Evolutionary conservation across 2,888 invertebrate genomes (phyloP), one percentile per base, ranked within the genome.

Genomic region (Monoplex corrugatus): DNA sequence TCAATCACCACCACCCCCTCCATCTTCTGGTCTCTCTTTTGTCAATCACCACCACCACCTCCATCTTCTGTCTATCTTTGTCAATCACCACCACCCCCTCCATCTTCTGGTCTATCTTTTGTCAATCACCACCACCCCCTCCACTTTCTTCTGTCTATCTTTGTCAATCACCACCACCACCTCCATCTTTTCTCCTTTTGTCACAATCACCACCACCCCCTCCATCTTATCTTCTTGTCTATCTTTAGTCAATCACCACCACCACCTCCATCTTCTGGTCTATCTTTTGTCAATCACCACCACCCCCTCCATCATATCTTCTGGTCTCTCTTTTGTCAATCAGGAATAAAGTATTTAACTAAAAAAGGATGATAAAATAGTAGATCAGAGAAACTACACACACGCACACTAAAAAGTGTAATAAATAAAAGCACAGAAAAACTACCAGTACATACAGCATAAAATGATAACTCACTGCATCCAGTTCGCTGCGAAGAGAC

Each of bases 401-500:
- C 16, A 75, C 35, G 28, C 0, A 35, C 38, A 75, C 16, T 10
- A 40, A 86, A 23, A 35, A 86, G 32, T 32, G 2, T 23, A 86
- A 2, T 63, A 32, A 63, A 19, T 57, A 86, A n/a, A 86, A 10
- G 45, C 45, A 84, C 1, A 3, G 23, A 44, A 10, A 82, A 84
- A 1, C 23, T 32, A 68, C 23, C 28, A 28, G 1, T n/a, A 16
- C 19, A 44, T 2, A 84, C 44, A 43, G 32, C 40, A 63, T 8
- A 3, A 63, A 28, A 50, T 16, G 38, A 50, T 19, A 68, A 90
- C 91, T 91, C 89, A 96, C 96, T 86, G 92, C 89, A 89, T 96
- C 96, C 45, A 97, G 94, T 89, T 96, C 96, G 97, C 95, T 97
- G 96, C 96, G 92, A 8, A 97, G 95, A 80, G 96, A 95, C n/a